A percentile compares a stretch with the other conserved stretches of the same genome.
phyloP scores from a whole-genome alignment of 35 echinoderm and acorn worm genomes.

The Acanthaster planci region DNA sequence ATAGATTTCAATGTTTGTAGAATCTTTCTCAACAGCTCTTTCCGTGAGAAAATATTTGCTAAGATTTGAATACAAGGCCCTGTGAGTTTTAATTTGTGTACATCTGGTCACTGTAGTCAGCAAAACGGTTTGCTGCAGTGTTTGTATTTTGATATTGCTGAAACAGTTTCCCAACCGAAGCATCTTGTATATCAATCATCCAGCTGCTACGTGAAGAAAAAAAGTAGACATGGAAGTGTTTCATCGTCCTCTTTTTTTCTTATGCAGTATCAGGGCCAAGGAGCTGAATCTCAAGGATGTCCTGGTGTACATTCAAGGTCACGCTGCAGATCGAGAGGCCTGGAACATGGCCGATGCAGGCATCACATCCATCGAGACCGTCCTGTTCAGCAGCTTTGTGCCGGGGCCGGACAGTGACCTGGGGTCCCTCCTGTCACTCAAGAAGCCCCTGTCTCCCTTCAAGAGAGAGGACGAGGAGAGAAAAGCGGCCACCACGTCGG shows the following conservation, averaged over 20 bases:
- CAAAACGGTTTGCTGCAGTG: too few species aligned
- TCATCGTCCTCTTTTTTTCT: not conserved
- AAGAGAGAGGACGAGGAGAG: constrained; percentile 5
- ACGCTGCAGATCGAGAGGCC: constrained; percentile 73
- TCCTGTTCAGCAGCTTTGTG: constrained; percentile 37
- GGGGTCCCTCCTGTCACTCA: not conserved
- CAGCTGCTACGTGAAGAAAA: too few species aligned
- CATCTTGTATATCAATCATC: too few species aligned
- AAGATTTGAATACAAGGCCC: too few species aligned
- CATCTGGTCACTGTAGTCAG: too few species aligned
- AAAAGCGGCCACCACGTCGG: not conserved
- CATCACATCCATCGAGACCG: constrained; percentile 62
- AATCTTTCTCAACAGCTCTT: too few species aligned
- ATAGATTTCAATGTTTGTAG: too few species aligned
- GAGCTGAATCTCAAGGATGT: constrained; percentile 75
- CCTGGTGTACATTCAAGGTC: constrained; percentile 65
- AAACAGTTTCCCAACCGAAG: too few species aligned
- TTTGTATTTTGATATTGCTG: too few species aligned
- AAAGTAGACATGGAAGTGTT: too few species aligned
- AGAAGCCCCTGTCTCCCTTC: not conserved
- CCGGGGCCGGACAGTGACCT: constrained; percentile 5
- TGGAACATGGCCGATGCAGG: constrained; percentile 98
- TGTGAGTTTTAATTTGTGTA: too few species aligned
- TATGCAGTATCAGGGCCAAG: constrained; percentile 69
- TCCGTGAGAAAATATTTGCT: too few species aligned